Evolutionary conservation across 2,888 invertebrate species (phyloP).

Genomic region (Xanthia togata): DNA sequence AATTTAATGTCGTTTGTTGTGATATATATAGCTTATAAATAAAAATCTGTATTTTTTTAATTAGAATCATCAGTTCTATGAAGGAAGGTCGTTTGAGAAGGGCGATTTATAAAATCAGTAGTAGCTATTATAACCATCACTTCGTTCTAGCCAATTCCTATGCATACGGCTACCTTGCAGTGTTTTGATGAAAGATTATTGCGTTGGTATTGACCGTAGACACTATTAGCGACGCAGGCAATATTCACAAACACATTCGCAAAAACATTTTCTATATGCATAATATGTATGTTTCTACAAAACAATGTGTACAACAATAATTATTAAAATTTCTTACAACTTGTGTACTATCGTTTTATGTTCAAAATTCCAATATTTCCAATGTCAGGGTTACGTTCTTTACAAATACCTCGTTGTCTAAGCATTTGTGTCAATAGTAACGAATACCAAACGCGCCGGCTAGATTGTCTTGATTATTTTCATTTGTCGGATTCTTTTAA

Average conservation of each 20-base stretch:
- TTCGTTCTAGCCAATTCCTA: slow-evolving; percentile 46
- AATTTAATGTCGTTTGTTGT: slow-evolving; percentile 15
- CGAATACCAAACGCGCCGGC: slow-evolving; percentile 18
- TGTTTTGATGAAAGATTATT: slow-evolving; percentile 51
- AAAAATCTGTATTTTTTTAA: neutral
- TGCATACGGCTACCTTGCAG: slow-evolving; percentile 32
- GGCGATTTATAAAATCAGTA: neutral
- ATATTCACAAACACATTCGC: slow-evolving; percentile 22
- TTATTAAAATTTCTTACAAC: slow-evolving; percentile 13
- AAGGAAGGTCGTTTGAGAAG: slow-evolving; percentile 20
- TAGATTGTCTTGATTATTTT: slow-evolving; percentile 42
- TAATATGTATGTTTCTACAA: neutral
- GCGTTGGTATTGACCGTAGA: slow-evolving; percentile 51
- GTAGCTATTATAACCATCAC: slow-evolving; percentile 35
- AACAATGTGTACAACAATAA: neutral
- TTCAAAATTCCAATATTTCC: slow-evolving; percentile 47
- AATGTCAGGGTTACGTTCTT: slow-evolving; percentile 54
- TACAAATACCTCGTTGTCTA: slow-evolving; percentile 25
- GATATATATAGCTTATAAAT: neutral
- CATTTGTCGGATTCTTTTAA: slow-evolving; percentile 26
- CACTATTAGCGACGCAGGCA: slow-evolving; percentile 30
- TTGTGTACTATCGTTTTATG: slow-evolving; percentile 17
- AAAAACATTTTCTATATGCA: slow-evolving; percentile 15
- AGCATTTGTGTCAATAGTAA: slow-evolving; percentile 59
- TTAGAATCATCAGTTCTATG: neutral